Evolutionary conservation across 2,888 invertebrate genomes (phyloP).

Genomic region (Eucera pruinosa): DNA sequence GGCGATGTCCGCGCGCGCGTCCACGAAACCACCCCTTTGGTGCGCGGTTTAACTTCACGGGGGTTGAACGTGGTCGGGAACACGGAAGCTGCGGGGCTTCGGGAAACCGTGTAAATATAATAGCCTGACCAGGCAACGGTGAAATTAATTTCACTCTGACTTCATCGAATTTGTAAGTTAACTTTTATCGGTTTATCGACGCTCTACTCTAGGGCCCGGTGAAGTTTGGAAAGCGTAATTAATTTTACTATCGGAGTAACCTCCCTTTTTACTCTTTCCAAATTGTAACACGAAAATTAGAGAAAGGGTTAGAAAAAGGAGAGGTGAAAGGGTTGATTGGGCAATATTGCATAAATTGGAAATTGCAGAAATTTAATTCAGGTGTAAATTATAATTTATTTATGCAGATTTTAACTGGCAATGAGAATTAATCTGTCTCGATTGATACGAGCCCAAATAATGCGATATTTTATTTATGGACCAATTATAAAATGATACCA

Average conservation of each 20-base stretch:
- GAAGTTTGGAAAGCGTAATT: constrained; percentile 13
- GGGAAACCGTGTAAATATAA: constrained; percentile 50
- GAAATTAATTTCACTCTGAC: constrained; percentile 50
- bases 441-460: too few species aligned
- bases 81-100: constrained; percentile 25
- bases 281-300: too few species aligned
- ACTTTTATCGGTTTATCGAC: constrained; percentile 49
- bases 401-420: too few species aligned
- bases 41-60: not conserved
- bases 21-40: not conserved
- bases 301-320: not conserved
- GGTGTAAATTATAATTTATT: too few species aligned
- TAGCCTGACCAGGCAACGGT: constrained; percentile 1
- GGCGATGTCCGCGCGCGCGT: not conserved
- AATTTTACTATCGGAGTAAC: not conserved
- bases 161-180: constrained; percentile 36
- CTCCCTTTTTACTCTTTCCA: too few species aligned
- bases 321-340: too few species aligned
- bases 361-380: not conserved
- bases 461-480: too few species aligned
- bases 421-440: not conserved
- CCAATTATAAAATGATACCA: too few species aligned
- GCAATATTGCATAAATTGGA: too few species aligned
- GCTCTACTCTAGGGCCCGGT: not conserved
- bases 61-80: constrained; percentile 11